These are phyloP conservation scores for Rhingia rostrata DNA, from an alignment of 2,888 invertebrate genomes.

Conservation along the genomic window DNA sequence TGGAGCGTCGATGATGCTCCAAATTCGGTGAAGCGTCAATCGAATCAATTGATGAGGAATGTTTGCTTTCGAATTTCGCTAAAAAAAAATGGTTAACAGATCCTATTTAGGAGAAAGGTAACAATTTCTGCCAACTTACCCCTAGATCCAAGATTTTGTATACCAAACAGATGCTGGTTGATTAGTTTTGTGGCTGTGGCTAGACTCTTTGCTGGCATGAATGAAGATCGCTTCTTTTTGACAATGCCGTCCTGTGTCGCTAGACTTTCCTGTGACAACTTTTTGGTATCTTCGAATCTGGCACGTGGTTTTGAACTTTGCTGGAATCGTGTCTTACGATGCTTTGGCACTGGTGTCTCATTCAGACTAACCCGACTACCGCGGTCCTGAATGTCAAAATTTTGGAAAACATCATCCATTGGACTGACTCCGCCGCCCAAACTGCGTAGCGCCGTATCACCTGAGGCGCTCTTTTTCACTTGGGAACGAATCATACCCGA, in stretches of 20 bases:
- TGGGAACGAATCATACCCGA: conserved; percentile 84
- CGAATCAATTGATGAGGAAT: conserved; percentile 88
- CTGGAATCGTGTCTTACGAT: conserved; percentile 93
- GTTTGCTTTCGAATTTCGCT: conserved; percentile 85
- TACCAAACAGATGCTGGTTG: conserved; percentile 89
- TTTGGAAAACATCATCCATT: conserved; percentile 85
- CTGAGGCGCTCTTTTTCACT: conserved; percentile 92
- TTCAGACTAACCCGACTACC: conserved; percentile 85
- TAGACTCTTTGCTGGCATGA: conserved; percentile 86
- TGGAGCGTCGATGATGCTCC: conserved; percentile 87
- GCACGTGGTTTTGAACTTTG: conserved; percentile 83
- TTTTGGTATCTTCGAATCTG: conserved; percentile 83
- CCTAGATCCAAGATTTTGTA: conserved; percentile 84
- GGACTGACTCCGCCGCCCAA: conserved; percentile 84
- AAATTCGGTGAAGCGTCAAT: conserved; percentile 87
- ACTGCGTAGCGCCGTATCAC: conserved; percentile 89
- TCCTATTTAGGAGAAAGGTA: conserved; percentile 37
- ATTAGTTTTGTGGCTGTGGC: conserved; percentile 89
- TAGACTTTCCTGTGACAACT: conserved; percentile 85
- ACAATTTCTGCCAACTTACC: conserved; percentile 76
- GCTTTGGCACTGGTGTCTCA: conserved; percentile 89
- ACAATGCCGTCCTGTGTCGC: conserved; percentile 77
- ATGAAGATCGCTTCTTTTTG: conserved; percentile 84
- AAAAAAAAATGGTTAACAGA: conserved; percentile 42
- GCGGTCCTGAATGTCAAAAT: conserved; percentile 83